Evolutionary conservation across 2,888 invertebrate genomes (phyloP), one percentile per base, ranked within the genome.

Genomic region (Actias luna): DNA sequence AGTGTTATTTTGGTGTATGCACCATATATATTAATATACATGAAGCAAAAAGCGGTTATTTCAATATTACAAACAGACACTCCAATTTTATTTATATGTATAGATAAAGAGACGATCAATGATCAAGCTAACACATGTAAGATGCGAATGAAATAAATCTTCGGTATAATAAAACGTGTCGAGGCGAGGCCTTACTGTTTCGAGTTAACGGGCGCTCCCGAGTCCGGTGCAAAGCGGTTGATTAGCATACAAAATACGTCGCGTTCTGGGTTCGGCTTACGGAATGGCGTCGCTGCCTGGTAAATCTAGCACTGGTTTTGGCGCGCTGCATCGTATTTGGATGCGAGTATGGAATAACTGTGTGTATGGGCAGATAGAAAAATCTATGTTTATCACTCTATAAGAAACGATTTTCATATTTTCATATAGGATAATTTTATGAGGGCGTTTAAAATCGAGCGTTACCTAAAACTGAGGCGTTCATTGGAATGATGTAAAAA

Each of bases 161-260:
- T n/a, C 7, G 8, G 22, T 46, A 46, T 46, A 46, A 46, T 29
- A 52, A 29, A 52, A 52, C 29, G 29, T 25, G 52, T 25, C 29
- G 12, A 16, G 52, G 25, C 16, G 4, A 27, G n/a, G 29, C 55
- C 29, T 29, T 61, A 25, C 10, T 59, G 18, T 29, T 42, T 59
- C n/a, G 42, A 46, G 18, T 31, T 46, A 59, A 3, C 59, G 55
- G n/a, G 55, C 55, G 55, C 55, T 3, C 55, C 16, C 59, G 42
- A 42, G 64, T 61, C 66, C 65, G 65, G 63, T 65, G 67, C 63
- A 59, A 39, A 42, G 36, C 55, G 55, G 31, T 62, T 52, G 61
- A 70, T 70, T 70, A 67, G 63, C 70, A 70, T 70, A 70, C 68
- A 70, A 70, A 70, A 66, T 67, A 64, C 68, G 65, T 67, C 62